Base-by-base conservation (phyloP, 2,888 invertebrate species). In the Calameuta filiformis region DNA sequence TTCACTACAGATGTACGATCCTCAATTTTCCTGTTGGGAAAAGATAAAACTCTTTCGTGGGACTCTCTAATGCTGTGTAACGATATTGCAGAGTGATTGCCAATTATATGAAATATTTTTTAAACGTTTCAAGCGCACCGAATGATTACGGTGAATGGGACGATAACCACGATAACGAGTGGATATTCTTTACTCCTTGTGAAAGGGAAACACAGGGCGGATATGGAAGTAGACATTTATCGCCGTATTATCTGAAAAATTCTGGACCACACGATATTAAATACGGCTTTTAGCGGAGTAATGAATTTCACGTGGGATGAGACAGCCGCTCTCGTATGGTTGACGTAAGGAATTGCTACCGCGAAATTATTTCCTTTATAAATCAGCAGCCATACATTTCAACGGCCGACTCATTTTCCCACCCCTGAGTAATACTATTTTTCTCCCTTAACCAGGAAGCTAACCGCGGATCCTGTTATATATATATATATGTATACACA, bases 321-420 rank as follows among this genome's bases (percentile, higher is more conserved):
- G 81, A 56, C 56, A 56, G 56, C 56, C 56, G 56, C 56, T 82
- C 77, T n/a, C 73, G 71, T n/a, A 69, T 9, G 40, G 79, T 81
- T 77, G 81, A 81, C 80, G 82, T 89, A 87, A 88, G 89, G 86
- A 89, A 90, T 89, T 88, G 87, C 89, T 77, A 23, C 77, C 81
- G 83, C 84, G 85, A 88, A 90, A 90, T 90, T 89, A 90, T 90
- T 90, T 87, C 89, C 89, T 88, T 89, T 89, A 90, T 90, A 90
- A 90, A 90, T 90, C 90, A 90, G 87, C 86, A 81, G 86, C 87
- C 87, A 89, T 90, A 89, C 86, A 87, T 90, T 89, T 84, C 85
- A 85, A 83, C 83, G 76, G 86, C 83, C 83, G 80, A 80, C 82
- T 82, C 81, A 81, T 78, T 81, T 80, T 82, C 82, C 78, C 79